A percentile compares a stretch with the other conserved stretches of the same genome.
These are phyloP conservation scores for Philereme vetulata DNA, from an alignment of 2,888 invertebrate species.

Conservation along the genomic window DNA sequence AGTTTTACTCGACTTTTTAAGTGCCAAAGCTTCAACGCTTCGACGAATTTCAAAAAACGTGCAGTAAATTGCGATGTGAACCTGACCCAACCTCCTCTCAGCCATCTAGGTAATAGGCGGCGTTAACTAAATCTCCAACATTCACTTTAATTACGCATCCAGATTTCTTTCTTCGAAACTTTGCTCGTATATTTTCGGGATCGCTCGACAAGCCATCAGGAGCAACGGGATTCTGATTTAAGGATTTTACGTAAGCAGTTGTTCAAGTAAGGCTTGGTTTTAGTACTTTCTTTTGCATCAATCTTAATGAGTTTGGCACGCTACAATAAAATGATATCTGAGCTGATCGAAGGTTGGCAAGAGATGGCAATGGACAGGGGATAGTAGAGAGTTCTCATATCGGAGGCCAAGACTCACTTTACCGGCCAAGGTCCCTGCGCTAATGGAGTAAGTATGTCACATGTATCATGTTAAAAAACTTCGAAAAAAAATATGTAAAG, in stretches of 20 bases:
- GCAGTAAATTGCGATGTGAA: constrained; percentile 1
- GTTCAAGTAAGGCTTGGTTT: background rate
- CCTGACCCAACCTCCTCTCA: constrained; percentile 22
- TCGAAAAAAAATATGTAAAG: too few species aligned
- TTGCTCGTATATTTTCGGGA: constrained; percentile 43
- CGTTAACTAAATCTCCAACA: constrained; percentile 63
- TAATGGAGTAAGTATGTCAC: too few species aligned
- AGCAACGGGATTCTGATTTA: constrained; percentile 15
- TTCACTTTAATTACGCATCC: constrained; percentile 66
- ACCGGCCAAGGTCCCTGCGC: too few species aligned
- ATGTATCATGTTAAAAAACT: too few species aligned
- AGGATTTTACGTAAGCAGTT: constrained; percentile 3
- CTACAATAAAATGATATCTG: too few species aligned
- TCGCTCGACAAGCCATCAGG: constrained; percentile 22
- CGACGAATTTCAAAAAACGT: background rate
- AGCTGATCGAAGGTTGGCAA: too few species aligned
- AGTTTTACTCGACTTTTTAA: too few species aligned
- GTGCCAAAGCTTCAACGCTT: background rate
- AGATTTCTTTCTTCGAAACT: constrained; percentile 56
- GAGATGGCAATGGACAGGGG: too few species aligned
- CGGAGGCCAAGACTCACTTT: too few species aligned
- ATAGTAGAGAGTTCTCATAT: too few species aligned
- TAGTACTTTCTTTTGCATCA: too few species aligned
- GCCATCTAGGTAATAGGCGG: constrained; percentile 56
- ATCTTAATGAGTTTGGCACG: background rate